These are phyloP conservation scores for Anoplopoma fimbria DNA, from an alignment of 2,113 vertebrate genomes.

Conservation along the genomic window DNA sequence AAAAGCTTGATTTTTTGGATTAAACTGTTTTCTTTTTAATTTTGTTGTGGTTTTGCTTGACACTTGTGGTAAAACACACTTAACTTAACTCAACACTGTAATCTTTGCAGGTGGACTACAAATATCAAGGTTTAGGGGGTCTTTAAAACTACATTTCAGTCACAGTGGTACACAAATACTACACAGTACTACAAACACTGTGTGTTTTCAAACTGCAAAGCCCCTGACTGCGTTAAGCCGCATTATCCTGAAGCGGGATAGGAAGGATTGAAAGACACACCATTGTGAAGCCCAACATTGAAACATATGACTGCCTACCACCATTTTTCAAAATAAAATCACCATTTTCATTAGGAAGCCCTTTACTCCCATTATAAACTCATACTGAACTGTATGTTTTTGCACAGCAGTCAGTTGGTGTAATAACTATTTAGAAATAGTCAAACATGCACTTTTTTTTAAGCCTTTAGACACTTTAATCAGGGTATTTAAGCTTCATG, in stretches of 20 bases:
- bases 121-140: not conserved
- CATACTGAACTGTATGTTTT: no score
- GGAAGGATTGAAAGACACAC: constrained; percentile 64
- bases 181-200: constrained; percentile 1
- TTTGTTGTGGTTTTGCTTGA: not conserved
- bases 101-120: not conserved
- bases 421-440: rapidly evolving
- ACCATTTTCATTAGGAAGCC: rapidly evolving
- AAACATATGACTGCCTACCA: rapidly evolving
- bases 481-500: rapidly evolving
- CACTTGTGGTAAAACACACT: not conserved
- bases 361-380: rapidly evolving
- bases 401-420: rapidly evolving
- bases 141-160: not conserved
- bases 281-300: constrained; percentile 13
- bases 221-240: constrained; percentile 73
- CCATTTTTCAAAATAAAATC: constrained; percentile 49
- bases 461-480: not conserved
- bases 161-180: not conserved
- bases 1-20: not conserved
- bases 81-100: not conserved
- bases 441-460: not conserved
- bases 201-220: constrained; percentile 66
- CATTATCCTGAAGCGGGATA: constrained; percentile 78
- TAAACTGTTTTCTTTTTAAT: not conserved